Conservation (phyloP, 2,797 vertebrate genomes). For the Bovichtus variegatus region DNA sequence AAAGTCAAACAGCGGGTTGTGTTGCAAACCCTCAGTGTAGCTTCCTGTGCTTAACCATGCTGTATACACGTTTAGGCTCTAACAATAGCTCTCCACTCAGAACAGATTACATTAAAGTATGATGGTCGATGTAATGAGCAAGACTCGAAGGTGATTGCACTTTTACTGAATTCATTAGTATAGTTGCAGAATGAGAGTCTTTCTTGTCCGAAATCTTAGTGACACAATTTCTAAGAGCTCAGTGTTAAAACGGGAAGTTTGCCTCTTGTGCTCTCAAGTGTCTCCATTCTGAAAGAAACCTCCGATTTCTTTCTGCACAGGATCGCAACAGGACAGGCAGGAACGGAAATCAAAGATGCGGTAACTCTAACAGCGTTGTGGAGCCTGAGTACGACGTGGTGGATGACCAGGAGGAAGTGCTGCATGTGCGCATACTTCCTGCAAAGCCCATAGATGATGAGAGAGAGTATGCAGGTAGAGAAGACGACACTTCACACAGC, state of each 20-base stretch:
- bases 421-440: constrained; percentile 61
- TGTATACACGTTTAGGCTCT: not conserved
- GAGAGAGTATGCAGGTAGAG: constrained; percentile 76
- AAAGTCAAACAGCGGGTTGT: constrained; percentile 19
- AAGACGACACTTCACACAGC: not conserved
- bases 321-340: constrained; percentile 42
- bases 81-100: not conserved
- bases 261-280: not conserved
- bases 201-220: not conserved
- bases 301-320: constrained; percentile 49
- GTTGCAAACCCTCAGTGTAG: constrained; percentile 30
- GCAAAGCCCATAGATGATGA: constrained; percentile 54
- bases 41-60: constrained; percentile 41
- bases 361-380: not conserved
- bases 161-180: not conserved
- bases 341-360: constrained; percentile 25
- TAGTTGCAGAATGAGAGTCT: not conserved
- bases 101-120: constrained; percentile 12
- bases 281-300: not conserved
- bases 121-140: not conserved
- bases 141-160: not conserved
- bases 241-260: not conserved
- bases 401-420: constrained; percentile 53
- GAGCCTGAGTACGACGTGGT: constrained; percentile 64
- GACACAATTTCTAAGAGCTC: not conserved